Percentiles rank a stretch among this genome's conserved stretches.
phyloP scores from a whole-genome alignment of 2,888 invertebrate genomes.

The Atrina japonica region DNA sequence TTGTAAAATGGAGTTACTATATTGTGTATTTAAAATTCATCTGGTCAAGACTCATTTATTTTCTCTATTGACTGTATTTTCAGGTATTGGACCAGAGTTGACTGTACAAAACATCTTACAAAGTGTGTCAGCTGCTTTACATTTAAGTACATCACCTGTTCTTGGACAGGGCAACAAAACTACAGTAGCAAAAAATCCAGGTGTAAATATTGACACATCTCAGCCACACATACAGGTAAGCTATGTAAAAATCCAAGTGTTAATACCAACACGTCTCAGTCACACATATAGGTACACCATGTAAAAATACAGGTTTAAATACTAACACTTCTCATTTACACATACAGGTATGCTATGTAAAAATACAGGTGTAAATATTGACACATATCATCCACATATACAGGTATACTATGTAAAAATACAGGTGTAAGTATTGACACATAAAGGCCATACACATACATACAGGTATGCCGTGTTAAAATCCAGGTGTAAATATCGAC shows the following conservation, averaged over 20 bases:
- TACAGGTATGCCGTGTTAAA: not conserved
- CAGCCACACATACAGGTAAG: conserved; percentile 94
- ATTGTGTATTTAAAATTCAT: too few relatives aligned
- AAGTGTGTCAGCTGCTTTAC: conserved; percentile 97
- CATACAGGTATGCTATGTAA: conserved; percentile 92
- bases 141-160: conserved; percentile 88
- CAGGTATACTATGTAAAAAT: too few relatives aligned
- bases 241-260: conserved; percentile 97
- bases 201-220: conserved; percentile 96
- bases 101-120: conserved; percentile 83
- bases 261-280: conserved; percentile 97
- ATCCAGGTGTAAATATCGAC: too few relatives aligned
- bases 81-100: conserved; percentile 80
- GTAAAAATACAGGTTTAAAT: conserved; percentile 96
- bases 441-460: not conserved
- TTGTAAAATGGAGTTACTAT: too few relatives aligned
- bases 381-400: conserved; percentile 97
- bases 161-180: conserved; percentile 88
- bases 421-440: too few relatives aligned
- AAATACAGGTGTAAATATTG: conserved; percentile 96
- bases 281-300: conserved; percentile 91
- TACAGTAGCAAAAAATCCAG: conserved; percentile 94
- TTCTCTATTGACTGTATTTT: too few relatives aligned
- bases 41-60: too few relatives aligned
- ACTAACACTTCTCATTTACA: conserved; percentile 97